Conservation (phyloP, 1,140 invertebrate species). For the Brachionus sp. region DNA sequence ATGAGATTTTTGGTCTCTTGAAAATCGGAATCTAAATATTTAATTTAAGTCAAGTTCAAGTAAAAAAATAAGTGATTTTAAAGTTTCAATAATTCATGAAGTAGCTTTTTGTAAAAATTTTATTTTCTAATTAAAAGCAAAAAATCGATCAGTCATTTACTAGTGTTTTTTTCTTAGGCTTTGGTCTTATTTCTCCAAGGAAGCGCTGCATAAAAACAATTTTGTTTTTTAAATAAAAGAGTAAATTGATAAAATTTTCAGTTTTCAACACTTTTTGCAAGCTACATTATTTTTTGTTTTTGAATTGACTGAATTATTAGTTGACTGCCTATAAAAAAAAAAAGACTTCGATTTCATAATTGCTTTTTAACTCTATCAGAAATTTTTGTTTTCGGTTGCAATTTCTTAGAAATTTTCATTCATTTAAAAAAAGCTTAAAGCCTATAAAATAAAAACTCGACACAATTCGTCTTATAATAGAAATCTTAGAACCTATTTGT, state of each 20-base stretch:
- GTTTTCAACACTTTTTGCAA: neutral
- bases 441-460: neutral
- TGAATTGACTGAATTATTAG: neutral
- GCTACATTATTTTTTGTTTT: neutral
- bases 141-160: slow-evolving; percentile 1
- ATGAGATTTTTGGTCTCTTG: neutral
- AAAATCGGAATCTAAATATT: neutral
- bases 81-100: neutral
- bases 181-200: slow-evolving; percentile 2
- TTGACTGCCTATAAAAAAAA: neutral
- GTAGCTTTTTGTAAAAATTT: neutral
- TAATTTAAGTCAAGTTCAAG: neutral
- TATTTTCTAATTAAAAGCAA: neutral
- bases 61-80: neutral
- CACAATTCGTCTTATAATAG: neutral
- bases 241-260: neutral
- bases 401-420: slow-evolving; percentile 15
- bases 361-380: neutral
- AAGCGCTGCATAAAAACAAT: neutral
- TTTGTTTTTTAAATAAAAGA: neutral
- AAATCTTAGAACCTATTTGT: slow-evolving; percentile 5
- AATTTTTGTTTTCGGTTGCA: slow-evolving; percentile 12
- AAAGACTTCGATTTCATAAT: slow-evolving; percentile 7
- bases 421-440: slow-evolving; percentile 16
- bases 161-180: neutral